These are phyloP conservation scores for Lophius piscatorius DNA, from an alignment of 2,113 vertebrate species.

Conservation along the genomic window DNA sequence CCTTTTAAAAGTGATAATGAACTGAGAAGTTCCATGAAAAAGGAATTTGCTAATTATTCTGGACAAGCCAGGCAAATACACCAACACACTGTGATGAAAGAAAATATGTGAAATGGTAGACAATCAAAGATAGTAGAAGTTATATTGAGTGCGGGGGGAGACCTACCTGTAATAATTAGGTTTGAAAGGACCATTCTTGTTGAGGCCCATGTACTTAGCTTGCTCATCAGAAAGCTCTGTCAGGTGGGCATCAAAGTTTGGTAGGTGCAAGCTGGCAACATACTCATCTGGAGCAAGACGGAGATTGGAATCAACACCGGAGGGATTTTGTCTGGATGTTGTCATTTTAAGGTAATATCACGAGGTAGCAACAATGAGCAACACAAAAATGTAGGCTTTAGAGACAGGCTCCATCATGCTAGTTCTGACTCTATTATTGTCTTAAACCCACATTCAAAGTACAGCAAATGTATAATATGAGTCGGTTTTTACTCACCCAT, in stretches of 20 bases:
- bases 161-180: constrained; percentile 96
- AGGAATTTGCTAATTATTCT: too few species aligned
- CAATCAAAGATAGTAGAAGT: neutral
- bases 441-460: neutral
- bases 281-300: constrained; percentile 88
- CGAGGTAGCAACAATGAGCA: constrained; percentile 44
- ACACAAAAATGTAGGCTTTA: neutral
- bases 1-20: too few species aligned
- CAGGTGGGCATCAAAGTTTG: constrained; percentile 95
- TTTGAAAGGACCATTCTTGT: constrained; percentile 99
- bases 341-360: constrained; percentile 4
- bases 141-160: rapidly evolving
- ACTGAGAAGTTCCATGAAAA: too few species aligned
- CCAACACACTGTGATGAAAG: neutral
- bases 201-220: constrained; percentile 97
- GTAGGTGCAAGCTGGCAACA: constrained; percentile 95
- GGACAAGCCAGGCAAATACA: neutral
- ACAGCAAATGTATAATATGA: neutral
- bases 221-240: constrained; percentile 95
- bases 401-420: neutral
- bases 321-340: neutral
- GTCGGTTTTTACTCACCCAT: constrained; percentile 83
- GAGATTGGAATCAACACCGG: neutral
- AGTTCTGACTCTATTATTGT: too few species aligned
- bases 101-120: neutral